Evolutionary conservation across 2,797 vertebrate genomes (phyloP), one percentile per base, ranked within the genome.

Genomic region (Eidolon dupreanum): DNA sequence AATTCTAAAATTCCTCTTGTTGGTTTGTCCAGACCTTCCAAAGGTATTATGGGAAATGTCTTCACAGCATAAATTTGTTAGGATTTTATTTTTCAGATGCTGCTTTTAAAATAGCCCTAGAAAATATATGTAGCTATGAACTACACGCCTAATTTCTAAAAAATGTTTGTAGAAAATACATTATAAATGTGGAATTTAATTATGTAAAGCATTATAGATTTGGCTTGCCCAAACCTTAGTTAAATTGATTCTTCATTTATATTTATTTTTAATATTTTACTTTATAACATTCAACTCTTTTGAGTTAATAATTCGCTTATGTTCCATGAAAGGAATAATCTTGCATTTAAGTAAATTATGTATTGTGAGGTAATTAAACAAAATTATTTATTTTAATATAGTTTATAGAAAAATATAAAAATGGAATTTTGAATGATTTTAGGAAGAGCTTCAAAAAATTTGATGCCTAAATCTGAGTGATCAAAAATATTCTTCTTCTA

Each of bases 101-200:
- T 79, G 0, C 36, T 85, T 91, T 94, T 43, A 71, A 95, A 96
- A 75, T 36, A 73, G 13, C 28, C 65, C 2, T 94, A 53, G 78
- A 68, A 89, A 90, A 43, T 57, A 33, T 61, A 28, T 90, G 19
- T 41, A 77, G 16, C 65, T 15, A 70, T 84, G 28, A 94, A 75
- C 36, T 59, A 12, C 12, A 90, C 19, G 11, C 31, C 46, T 88
- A n/a, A 81, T n/a, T 86, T 96, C 53, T 89, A 94, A 70, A 70
- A 43, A 90, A 88, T 95, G 17, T 19, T 65, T 95, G 46, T 74
- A 97, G 53, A 85, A 90, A 75, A 81, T 41, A 92, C 13, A 49
- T 90, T 92, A 41, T 75, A 46, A 88, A 90, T 97, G 36, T 70
- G 33, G 49, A 57, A 65, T 82, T 95, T 84, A 86, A n/a, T 86